Percentiles rank a stretch among this genome's conserved stretches.
These are phyloP conservation scores for Turritopsis dohrnii DNA, from an alignment of 30 jellyfish, hydroid and myxozoan species.

Conservation along the genomic window DNA sequence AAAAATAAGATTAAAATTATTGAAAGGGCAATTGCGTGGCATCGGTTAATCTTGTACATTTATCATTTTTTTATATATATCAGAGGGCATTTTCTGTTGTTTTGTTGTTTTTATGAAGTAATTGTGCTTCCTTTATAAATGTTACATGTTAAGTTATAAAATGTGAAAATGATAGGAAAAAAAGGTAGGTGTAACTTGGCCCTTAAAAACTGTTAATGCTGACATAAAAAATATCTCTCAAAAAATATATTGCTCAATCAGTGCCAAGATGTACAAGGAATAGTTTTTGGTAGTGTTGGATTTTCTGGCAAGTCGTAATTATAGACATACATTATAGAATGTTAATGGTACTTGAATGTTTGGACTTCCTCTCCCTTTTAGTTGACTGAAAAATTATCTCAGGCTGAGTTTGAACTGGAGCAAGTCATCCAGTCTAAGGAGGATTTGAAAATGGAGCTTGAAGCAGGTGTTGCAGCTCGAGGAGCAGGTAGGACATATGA, in stretches of 20 bases:
- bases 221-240: not conserved
- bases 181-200: too few relatives aligned
- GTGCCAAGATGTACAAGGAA: too few relatives aligned
- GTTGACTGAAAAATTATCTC: constrained; percentile 83
- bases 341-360: not conserved
- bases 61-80: too few relatives aligned
- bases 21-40: too few relatives aligned
- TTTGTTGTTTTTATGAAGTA: too few relatives aligned
- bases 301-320: not conserved
- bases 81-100: too few relatives aligned
- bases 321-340: not conserved
- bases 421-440: constrained; percentile 37
- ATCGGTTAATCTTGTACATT: too few relatives aligned
- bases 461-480: constrained; percentile 86
- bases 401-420: constrained; percentile 73
- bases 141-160: too few relatives aligned
- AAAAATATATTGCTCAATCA: too few relatives aligned
- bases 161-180: too few relatives aligned
- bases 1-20: too few relatives aligned
- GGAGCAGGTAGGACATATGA: constrained; percentile 79
- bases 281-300: not conserved
- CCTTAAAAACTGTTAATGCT: not conserved
- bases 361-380: not conserved
- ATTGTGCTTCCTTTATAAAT: too few relatives aligned
- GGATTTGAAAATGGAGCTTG: constrained; percentile 75